phyloP scores from a whole-genome alignment of 2,797 vertebrate genomes.

The Hydrocynus forskahlii region DNA sequence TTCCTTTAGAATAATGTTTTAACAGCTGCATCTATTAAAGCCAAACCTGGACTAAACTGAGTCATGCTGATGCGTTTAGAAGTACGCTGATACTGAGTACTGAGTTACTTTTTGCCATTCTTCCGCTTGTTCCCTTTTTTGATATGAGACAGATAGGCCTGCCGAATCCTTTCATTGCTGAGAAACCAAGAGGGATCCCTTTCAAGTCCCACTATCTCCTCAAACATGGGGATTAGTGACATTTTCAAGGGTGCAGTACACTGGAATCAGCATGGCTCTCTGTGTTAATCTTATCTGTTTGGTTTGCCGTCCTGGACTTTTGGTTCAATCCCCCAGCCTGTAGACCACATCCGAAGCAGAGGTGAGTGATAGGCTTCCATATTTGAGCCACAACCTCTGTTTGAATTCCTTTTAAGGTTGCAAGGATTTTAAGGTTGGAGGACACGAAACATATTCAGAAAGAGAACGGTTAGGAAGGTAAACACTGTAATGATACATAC shows the following conservation, averaged over 20 bases:
- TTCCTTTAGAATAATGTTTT: too few relatives aligned
- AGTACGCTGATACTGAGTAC: neutral
- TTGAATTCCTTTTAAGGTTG: too few relatives aligned
- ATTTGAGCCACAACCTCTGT: too few relatives aligned
- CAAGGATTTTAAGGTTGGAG: too few relatives aligned
- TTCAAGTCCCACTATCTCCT: neutral
- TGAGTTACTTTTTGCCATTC: neutral
- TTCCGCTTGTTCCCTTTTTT: neutral
- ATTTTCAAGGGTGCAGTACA: neutral
- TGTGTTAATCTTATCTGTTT: conserved; percentile 16
- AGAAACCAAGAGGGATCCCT: neutral
- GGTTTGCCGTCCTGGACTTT: neutral
- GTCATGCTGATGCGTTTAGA: neutral
- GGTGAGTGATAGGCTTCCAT: too few relatives aligned
- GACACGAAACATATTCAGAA: too few relatives aligned
- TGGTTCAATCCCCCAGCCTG: neutral
- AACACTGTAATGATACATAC: too few relatives aligned
- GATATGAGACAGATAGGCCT: neutral
- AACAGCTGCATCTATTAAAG: neutral
- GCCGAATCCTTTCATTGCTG: neutral
- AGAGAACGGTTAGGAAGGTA: too few relatives aligned
- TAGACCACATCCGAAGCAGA: neutral
- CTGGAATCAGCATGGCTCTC: neutral
- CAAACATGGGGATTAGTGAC: conserved; percentile 14
- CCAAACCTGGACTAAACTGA: neutral